Conservation (phyloP, 2,797 vertebrate genomes). For the Liasis olivaceus region DNA sequence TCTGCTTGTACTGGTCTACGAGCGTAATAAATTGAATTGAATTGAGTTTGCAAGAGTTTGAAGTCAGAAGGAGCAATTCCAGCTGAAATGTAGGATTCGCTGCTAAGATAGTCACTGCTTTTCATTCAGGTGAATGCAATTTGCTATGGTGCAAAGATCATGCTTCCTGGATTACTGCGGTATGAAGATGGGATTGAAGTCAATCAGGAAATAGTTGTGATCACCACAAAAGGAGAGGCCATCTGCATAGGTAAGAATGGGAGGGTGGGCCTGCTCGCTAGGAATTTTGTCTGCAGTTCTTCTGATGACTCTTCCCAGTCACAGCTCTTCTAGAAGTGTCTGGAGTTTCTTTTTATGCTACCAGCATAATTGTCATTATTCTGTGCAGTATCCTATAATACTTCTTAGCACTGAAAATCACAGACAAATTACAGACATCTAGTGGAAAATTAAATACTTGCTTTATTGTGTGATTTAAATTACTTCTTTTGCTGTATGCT, state of each 20-base stretch:
- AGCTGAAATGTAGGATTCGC: background rate
- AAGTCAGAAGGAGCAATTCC: background rate
- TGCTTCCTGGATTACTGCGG: constrained; percentile 91
- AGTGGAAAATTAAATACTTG: background rate
- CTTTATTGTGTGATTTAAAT: background rate
- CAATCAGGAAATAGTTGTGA: constrained; percentile 93
- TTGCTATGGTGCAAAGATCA: constrained; percentile 97
- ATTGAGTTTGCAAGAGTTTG: background rate
- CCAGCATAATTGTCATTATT: background rate
- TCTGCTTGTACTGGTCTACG: too few relatives aligned
- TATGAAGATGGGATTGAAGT: constrained; percentile 97
- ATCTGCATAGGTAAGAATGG: constrained; percentile 86
- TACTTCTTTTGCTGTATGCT: background rate
- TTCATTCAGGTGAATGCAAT: constrained; percentile 90
- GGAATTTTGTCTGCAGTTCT: background rate
- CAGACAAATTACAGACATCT: background rate
- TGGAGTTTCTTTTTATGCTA: background rate
- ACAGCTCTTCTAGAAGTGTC: background rate
- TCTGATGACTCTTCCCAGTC: background rate
- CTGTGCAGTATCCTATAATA: background rate
- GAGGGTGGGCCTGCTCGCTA: too few relatives aligned
- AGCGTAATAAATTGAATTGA: too few relatives aligned
- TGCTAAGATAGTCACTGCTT: background rate
- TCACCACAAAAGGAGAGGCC: constrained; percentile 96
- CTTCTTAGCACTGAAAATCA: background rate